These are phyloP conservation scores for Eucriotettix oculatus DNA, from an alignment of 2,888 invertebrate genomes.

Conservation along the genomic window DNA sequence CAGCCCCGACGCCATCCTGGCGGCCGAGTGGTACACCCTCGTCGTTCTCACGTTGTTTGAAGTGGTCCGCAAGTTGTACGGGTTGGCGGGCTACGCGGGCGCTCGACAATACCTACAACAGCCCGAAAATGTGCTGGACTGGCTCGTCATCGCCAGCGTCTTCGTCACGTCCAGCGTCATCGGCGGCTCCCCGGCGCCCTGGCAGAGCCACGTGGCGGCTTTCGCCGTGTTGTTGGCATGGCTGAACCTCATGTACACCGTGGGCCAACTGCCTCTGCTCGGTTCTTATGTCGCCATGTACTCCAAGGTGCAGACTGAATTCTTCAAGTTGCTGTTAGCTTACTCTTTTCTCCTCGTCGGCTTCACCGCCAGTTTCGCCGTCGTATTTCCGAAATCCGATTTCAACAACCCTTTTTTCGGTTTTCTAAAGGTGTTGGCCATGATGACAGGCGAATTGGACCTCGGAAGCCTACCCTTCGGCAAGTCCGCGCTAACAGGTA, in stretches of 20 bases:
- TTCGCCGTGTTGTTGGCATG: constrained; percentile 73
- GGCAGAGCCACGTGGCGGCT: constrained; percentile 77
- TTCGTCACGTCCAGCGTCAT: constrained; percentile 70
- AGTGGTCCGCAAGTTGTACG: constrained; percentile 63
- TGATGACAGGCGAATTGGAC: constrained; percentile 80
- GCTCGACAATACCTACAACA: constrained; percentile 68
- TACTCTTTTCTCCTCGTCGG: constrained; percentile 73
- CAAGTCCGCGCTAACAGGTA: constrained; percentile 48
- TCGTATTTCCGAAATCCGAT: constrained; percentile 62
- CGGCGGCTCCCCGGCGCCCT: constrained; percentile 56
- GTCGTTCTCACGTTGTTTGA: constrained; percentile 65
- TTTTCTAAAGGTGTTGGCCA: constrained; percentile 66
- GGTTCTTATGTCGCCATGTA: constrained; percentile 86
- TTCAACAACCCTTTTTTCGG: constrained; percentile 75
- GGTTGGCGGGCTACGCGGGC: constrained; percentile 65
- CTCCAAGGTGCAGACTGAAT: constrained; percentile 72
- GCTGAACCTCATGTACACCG: constrained; percentile 78
- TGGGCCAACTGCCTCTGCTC: constrained; percentile 73
- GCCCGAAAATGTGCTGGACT: constrained; percentile 72
- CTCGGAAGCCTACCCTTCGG: constrained; percentile 32
- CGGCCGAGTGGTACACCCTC: constrained; percentile 65
- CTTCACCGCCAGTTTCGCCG: constrained; percentile 75
- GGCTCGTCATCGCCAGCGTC: constrained; percentile 72
- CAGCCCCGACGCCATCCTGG: constrained; percentile 57
- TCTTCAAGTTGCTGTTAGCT: constrained; percentile 69